Evolutionary conservation across 2,113 vertebrate species (phyloP), one percentile per base, ranked within the genome.

Genomic region (Damaliscus lunatus): DNA sequence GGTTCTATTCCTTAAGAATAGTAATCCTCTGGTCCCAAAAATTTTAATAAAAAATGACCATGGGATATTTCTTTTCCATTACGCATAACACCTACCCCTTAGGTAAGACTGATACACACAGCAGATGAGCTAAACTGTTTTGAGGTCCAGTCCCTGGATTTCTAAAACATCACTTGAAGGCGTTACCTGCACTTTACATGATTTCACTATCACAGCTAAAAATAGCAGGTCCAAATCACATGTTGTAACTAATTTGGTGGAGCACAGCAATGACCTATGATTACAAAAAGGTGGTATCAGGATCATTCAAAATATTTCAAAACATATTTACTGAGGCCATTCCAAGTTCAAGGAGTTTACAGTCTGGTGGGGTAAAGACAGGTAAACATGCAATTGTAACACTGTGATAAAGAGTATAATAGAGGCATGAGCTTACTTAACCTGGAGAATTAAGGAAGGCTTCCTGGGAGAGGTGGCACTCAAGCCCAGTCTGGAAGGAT

Each of bases 371-470:
- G 31, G 6, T 36, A 2, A 85, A 88, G 52, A 90, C 5, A 74
- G 19, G 92, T 67, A 83, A 82, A 40, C 53, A 82, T n/a, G 64
- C 17, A 86, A 8, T 40, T 84, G 27, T 31, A 95, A 50, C 33
- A 95, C 12, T 27, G 16, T 74, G 52, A 48, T 53, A 87, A 31
- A 81, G 31, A 50, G 53, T 78, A 60, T 71, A 95, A 78, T 3
- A 59, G 23, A 87, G 19, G 40, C n/a, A 92, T 21, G 40, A 78
- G 95, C 91, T 95, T 88, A 95, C 36, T 92, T 81, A 92, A 43
- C 33, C 29, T 64, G 64, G 43, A 71, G 43, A 84, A 84, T 40
- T 84, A 77, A 67, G 43, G 50, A 88, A 88, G 83, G 21, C 89
- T 92, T 92, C 50, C 52, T 90, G 53, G 55, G 53, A 78, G 25